Base-by-base conservation (phyloP, 2,888 invertebrate genomes). In the Crocallis elinguaria region DNA sequence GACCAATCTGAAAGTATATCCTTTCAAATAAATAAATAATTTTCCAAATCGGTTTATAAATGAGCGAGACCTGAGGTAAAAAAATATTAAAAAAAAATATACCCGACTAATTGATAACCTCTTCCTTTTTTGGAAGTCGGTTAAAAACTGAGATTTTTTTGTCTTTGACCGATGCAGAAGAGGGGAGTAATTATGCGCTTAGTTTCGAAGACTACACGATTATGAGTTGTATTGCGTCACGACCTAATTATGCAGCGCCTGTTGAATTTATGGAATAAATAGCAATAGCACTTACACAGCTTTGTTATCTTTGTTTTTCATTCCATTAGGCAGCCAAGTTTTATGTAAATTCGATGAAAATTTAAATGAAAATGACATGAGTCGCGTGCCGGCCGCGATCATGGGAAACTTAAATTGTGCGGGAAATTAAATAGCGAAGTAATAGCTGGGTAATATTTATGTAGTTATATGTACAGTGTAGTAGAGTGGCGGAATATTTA, bases 351-450 rank as follows among this genome's bases (percentile, higher is more conserved):
- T 64, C 61, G 58, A 50, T 68, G 64, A 66, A 64, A 66, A 69
- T 71, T 70, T 63, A 67, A 71, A 71, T 64, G 35, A 57, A 60
- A 66, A 58, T 57, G 62, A 60, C 53, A 54, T 51, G 57, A 41
- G 36, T 53, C 46, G 54, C 57, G 51, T 54, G 54, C 27, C 54
- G 29, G 30, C 46, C 30, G 35, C 29, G 11, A 64, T 66, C 41
- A 42, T 55, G 55, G 56, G 49, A 69, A 70, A 69, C 68, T 68
- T 68, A 63, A 68, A 70, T 69, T 70, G 65, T 52, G 58, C 49
- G 49, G 48, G 50, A 60, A 59, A 70, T 68, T 61, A 64, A 65
- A 67, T 51, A 52, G 50, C 49, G 52, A 13, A 21, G 35, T 51
- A 45, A 41, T 45, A 35, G 35, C 17, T 21, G n/a, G 7, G 12